Conservation (phyloP, 1,140 invertebrate genomes). For the Ptiloglossa arizonensis region DNA sequence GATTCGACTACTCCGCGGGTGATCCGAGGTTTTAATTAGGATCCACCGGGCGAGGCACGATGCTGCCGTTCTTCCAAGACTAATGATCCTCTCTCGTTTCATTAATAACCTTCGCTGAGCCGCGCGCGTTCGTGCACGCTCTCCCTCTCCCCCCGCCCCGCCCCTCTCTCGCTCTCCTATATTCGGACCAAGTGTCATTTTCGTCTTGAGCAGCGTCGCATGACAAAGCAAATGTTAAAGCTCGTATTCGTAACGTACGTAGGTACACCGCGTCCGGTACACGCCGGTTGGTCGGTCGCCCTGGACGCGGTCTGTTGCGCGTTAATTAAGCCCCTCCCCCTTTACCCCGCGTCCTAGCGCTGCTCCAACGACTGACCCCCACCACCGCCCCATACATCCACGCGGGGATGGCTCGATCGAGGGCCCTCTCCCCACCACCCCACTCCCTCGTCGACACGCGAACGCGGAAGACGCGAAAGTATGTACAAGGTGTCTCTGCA, state of each 20-base stretch:
- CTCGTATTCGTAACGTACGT: conserved; percentile 22
- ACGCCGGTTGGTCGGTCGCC: too few relatives aligned
- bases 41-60: conserved; percentile 42
- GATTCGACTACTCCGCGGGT: conserved; percentile 71
- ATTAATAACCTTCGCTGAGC: conserved; percentile 66
- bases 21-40: conserved; percentile 74
- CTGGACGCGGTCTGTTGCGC: neutral
- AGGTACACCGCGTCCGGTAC: too few relatives aligned
- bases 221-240: conserved; percentile 48
- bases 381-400: neutral
- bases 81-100: conserved; percentile 61
- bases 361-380: too few relatives aligned
- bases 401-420: neutral
- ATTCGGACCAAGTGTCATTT: conserved; percentile 44
- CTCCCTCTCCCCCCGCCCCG: too few relatives aligned
- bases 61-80: conserved; percentile 48
- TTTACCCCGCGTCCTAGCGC: too few relatives aligned
- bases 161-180: too few relatives aligned
- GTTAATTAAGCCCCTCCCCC: conserved; percentile 33
- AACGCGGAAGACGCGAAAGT: neutral
- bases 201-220: conserved; percentile 30
- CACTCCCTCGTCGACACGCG: neutral
- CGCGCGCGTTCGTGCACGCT: too few relatives aligned
- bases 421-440: too few relatives aligned
- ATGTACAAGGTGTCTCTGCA: too few relatives aligned